A percentile compares a stretch with the other conserved stretches of the same genome.
Evolutionary conservation across 2,797 vertebrate genomes (phyloP).

Genomic region (Leptatherina wallacei): DNA sequence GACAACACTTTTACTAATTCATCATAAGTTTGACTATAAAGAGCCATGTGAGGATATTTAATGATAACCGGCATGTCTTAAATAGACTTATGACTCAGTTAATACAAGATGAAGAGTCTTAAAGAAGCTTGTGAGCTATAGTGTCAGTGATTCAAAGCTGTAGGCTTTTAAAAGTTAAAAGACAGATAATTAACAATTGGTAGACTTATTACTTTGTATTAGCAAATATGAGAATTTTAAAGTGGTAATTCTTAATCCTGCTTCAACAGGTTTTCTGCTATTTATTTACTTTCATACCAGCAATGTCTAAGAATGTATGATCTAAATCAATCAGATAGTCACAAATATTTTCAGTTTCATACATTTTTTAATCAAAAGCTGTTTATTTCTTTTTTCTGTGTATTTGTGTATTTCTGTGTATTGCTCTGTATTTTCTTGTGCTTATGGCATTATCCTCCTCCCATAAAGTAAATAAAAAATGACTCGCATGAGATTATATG

Average conservation of each 20-base stretch:
- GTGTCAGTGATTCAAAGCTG: not conserved
- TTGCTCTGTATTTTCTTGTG: not conserved
- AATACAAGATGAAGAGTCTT: constrained; percentile 1
- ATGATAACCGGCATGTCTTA: constrained; percentile 2
- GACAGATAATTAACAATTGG: not conserved
- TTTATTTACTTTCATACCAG: not conserved
- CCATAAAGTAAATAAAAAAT: not conserved
- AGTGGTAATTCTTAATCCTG: not conserved
- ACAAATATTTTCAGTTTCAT: too few relatives aligned
- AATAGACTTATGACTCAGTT: constrained; percentile 7
- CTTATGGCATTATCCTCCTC: not conserved
- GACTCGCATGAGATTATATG: not conserved
- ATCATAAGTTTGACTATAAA: not conserved
- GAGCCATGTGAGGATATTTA: not conserved
- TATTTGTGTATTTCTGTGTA: too few relatives aligned
- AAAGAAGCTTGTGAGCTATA: not conserved
- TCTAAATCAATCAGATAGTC: not conserved
- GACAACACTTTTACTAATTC: not conserved
- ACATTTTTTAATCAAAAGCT: not conserved
- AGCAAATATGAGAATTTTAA: not conserved
- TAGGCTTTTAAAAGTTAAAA: not conserved
- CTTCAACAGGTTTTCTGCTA: not conserved
- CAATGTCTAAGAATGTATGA: not conserved
- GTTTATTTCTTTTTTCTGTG: not conserved
- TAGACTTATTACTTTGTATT: not conserved